Evolutionary conservation across 2,797 vertebrate species (phyloP).

Genomic region (Coregonus suidteri): DNA sequence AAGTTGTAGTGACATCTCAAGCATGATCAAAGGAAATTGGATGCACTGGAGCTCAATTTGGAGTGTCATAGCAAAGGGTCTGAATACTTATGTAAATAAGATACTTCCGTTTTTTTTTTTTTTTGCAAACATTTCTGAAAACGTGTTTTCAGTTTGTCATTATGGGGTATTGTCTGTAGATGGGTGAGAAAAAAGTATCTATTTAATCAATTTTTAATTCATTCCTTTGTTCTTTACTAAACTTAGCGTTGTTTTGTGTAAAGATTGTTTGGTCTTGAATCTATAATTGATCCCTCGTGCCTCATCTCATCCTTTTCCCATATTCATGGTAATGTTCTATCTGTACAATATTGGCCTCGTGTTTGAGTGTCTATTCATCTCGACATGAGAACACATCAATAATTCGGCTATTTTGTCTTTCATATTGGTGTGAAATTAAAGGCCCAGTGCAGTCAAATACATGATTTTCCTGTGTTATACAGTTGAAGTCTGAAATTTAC

Average conservation of each 20-base stretch:
- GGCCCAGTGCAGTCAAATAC: no score
- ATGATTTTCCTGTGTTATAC: no score
- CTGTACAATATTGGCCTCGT: neutral
- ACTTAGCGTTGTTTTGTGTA: neutral
- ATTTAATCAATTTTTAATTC: no score
- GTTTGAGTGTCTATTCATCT: neutral
- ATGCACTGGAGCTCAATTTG: neutral
- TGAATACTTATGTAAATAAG: slow-evolving; percentile 12
- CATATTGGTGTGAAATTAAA: slow-evolving; percentile 4
- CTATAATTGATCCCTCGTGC: neutral
- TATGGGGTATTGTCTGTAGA: no score
- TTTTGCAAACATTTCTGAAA: no score
- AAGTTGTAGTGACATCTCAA: no score
- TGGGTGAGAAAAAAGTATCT: no score
- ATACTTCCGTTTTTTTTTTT: no score
- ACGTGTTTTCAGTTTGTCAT: no score
- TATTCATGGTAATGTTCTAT: neutral
- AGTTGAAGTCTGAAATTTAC: no score
- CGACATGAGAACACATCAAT: neutral
- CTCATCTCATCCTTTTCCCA: neutral
- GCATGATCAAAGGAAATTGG: no score
- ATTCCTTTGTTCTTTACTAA: neutral
- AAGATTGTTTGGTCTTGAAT: neutral
- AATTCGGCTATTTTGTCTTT: slow-evolving; percentile 14
- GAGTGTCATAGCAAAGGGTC: slow-evolving; percentile 25